Base-by-base conservation (phyloP, 2,113 vertebrate genomes). In the Ammodytes dubius region DNA sequence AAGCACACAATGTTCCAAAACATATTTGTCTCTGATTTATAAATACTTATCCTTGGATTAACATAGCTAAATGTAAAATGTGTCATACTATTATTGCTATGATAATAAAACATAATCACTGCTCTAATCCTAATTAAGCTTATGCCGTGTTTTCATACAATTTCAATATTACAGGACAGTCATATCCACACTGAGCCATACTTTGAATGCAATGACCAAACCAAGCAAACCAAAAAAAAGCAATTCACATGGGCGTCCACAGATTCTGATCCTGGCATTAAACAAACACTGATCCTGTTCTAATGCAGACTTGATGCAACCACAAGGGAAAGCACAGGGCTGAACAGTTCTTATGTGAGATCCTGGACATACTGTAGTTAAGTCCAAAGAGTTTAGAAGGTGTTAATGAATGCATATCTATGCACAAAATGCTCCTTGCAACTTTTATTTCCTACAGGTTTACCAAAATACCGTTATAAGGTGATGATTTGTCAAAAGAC, bases 41-140 rank as follows among this genome's bases (percentile, higher is more conserved):
- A 86, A 89, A 88, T 82, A 82, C 84, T 88, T 82, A 88, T 82
- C 86, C 73, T 58, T 0, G 70, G 88, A 92, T 92, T 92, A 90
- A 85, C 39, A 74, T 45, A 70, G 71, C 77, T 91, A 82, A 89
- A 90, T 83, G 85, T 89, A 87, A 89, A 91, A 91, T 87, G 82
- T 88, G 90, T 90, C 80, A 88, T 70, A 72, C 77, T 70, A 88
- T 90, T 88, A 84, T 74, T 88, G 70, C 81, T 40, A 53, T 82
- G 58, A 90, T 67, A 90, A 83, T 86, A 82, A 90, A 90, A 89
- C 77, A 85, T 84, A 88, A 91, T 90, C 74, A 74, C 83, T 76
- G 17, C 57, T 59, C 61, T 88, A 90, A 89, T 91, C 87, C 89
- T 89, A 82, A 90, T 84, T 89, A 89, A 89, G 76, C 64, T 76